Percentiles rank a stretch among this genome's conserved stretches.
Evolutionary conservation across 2,113 vertebrate species (phyloP).

Genomic region (Siphamia tubifer): DNA sequence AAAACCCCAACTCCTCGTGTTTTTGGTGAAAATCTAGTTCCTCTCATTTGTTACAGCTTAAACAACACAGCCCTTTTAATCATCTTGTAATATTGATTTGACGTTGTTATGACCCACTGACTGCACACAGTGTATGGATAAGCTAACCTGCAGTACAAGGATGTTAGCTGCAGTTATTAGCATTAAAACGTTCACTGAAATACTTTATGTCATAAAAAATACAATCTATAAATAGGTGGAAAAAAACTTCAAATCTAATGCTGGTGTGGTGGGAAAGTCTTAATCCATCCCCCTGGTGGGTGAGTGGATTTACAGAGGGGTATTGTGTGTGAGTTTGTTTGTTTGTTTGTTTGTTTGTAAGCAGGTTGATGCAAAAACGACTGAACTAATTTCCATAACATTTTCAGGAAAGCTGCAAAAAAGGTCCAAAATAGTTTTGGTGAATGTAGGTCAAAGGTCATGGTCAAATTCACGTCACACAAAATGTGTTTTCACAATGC

Average conservation of each 20-base stretch:
- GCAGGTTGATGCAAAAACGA: too few relatives aligned
- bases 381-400: too few relatives aligned
- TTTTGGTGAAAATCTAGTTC: neutral
- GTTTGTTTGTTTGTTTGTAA: too few relatives aligned
- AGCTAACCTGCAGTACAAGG: neutral
- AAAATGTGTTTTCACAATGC: too few relatives aligned
- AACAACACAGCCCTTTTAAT: slow-evolving; percentile 36
- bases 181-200: neutral
- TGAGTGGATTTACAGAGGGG: too few relatives aligned
- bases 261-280: neutral
- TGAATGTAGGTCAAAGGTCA: too few relatives aligned
- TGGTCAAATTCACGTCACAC: too few relatives aligned
- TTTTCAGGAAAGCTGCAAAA: too few relatives aligned
- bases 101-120: slow-evolving; percentile 36
- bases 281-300: slow-evolving; percentile 22
- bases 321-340: too few relatives aligned
- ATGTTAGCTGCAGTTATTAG: slow-evolving; percentile 17
- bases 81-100: slow-evolving; percentile 61
- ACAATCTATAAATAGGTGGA: neutral
- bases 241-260: neutral
- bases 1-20: slow-evolving; percentile 7
- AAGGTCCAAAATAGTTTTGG: too few relatives aligned
- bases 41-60: slow-evolving; percentile 16
- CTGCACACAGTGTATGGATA: neutral
- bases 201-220: neutral